Base-by-base conservation (phyloP, 2,888 invertebrate genomes). In the Phaonia tiefii region DNA sequence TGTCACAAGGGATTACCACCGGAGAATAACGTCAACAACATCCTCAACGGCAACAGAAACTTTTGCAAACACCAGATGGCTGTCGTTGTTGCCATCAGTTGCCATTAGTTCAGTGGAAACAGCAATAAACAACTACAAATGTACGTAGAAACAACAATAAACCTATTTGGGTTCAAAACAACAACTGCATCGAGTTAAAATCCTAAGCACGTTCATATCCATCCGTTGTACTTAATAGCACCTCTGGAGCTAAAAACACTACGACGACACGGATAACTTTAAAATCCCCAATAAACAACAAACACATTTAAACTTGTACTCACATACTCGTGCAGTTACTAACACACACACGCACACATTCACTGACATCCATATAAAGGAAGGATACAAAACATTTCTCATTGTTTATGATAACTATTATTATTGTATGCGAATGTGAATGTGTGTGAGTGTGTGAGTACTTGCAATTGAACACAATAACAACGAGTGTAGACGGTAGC, bases 121-220 rank as follows among this genome's bases (percentile, higher is more conserved):
- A 37, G 31, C 42, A 8, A 42, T 42, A 63, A 63, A 42, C 20
- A 63, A 63, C 63, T 20, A 20, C 22, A 51, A 20, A 4, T n/a
- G n/a, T n/a, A 51, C 51, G 22, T 2, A n/a, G n/a, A 17, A 51
- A 51, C 17, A 17, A 60, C 60, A 60, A 60, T 63, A 63, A 63
- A 42, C 1, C 63, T 22, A 63, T 75, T 69, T 74, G 65, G 31
- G 31, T 31, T 31, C 4, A 31, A 66, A 54, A 25, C 74, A 66
- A 66, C 56, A 56, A 74, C 66, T 66, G 74, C 66, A 56, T 11
- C 46, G 56, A 44, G 26, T 74, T 51, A 17, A 44, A 71, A 60
- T 49, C 37, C 58, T n/a, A 60, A 46, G 49, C 37, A 74, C 44
- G 66, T 46, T 74, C 74, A 10, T 66, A 66, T 66, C 42, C 42